phyloP scores from a whole-genome alignment of 2,113 vertebrate species.

The Cnemophilus loriae region DNA sequence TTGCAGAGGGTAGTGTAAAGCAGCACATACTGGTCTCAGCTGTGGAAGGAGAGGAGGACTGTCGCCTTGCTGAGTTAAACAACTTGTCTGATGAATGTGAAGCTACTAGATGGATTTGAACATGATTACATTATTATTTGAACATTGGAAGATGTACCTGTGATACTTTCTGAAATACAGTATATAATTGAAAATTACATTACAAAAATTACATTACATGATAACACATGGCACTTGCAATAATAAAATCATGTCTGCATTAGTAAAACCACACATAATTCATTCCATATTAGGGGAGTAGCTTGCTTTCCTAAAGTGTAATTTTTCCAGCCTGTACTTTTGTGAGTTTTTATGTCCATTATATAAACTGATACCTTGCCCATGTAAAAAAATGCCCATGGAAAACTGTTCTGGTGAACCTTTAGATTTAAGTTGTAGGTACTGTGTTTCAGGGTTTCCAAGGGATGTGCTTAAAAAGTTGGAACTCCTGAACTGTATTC shows the following conservation, averaged over 20 bases:
- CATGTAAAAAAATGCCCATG: too few species aligned
- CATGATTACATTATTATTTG: neutral
- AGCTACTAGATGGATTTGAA: neutral
- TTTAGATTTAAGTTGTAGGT: neutral
- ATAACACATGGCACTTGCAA: neutral
- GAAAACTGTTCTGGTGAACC: neutral
- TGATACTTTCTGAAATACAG: neutral
- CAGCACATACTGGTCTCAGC: neutral
- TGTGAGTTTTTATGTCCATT: neutral
- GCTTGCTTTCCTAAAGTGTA: neutral
- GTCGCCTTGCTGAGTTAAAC: neutral
- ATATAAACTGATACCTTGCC: neutral
- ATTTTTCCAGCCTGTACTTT: neutral
- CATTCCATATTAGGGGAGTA: neutral
- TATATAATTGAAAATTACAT: neutral
- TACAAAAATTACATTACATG: neutral
- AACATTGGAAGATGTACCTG: neutral
- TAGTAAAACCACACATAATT: neutral
- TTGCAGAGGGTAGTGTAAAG: neutral
- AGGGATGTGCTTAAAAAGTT: neutral
- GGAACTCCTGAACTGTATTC: neutral
- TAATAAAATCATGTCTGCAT: neutral
- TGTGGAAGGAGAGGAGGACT: neutral
- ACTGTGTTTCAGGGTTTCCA: neutral
- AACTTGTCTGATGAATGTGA: neutral